Evolutionary conservation across 2,113 vertebrate genomes (phyloP), one percentile per base, ranked within the genome.

Genomic region (Silurus asotus): DNA sequence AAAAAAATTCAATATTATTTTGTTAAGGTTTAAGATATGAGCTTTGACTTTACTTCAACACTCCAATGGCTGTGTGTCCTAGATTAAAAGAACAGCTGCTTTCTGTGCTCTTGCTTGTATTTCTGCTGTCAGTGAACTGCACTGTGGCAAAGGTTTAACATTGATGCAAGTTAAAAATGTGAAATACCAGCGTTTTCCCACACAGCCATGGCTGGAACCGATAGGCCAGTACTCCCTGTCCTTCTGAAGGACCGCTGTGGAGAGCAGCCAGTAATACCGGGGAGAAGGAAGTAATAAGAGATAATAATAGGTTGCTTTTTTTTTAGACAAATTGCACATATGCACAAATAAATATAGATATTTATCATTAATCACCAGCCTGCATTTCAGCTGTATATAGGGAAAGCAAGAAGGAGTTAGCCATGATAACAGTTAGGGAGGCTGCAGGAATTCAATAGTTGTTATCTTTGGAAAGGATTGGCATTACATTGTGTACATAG

Each of bases 141-240:
- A 72, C 81, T 88, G 56, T 82, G 87, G 85, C 77, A 89, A 77
- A 88, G 84, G 87, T 89, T 90, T 82, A 84, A 84, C 61, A 61
- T 84, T 89, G 80, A 82, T 82, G 80, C 49, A 74, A 85, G 83
- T 87, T 82, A 84, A 88, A 90, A 90, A 90, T 90, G 88, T 74
- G 70, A 89, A 91, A 92, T 91, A 88, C 90, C 90, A 92, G 58
- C 84, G 84, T 84, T 90, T 92, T 90, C 91, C 91, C 91, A 92
- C 89, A 92, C 85, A 79, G 64, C 56, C 28, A 2, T 69, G 64
- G 56, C 86, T 79, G 59, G 28, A 58, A 37, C 67, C 75, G 77
- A 84, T 87, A 64, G 78, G 78, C 67, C 58, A 82, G 67, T 58
- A 53, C 37, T 23, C 77, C 48, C 20, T 56, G 75, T 81, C 56